Base-by-base conservation (phyloP, 2,888 invertebrate genomes). In the Leptinotarsa juncta region DNA sequence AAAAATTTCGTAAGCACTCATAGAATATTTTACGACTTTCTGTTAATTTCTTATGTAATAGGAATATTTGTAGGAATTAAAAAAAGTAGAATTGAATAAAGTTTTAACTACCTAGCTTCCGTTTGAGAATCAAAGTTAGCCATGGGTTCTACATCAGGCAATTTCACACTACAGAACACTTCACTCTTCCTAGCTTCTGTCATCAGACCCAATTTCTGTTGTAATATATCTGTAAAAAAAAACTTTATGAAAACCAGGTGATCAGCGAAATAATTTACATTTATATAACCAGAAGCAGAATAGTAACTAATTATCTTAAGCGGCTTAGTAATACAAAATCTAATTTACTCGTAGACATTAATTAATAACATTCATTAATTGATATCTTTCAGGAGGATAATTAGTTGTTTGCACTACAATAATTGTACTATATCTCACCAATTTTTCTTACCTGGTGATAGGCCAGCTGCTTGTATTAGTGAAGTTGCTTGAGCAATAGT, bases 401-500 rank as follows among this genome's bases (percentile, higher is more conserved):
- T 51, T 16, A 60, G n/a, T 42, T 16, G 48, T 70, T n/a, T 20
- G 32, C 53, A 67, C 12, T 32, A 32, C 7, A 32, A 32, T 7
- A 32, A 32, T 32, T 32, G 50, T 50, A 4, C n/a, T 51, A 51
- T 51, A 16, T 51, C 16, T 51, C 4, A 7, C 51, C 51, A 51
- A 42, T 3, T 16, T 26, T 49, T 67, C 51, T 74, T 77, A 87
- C 87, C 87, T 77, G 87, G 83, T 32, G 87, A 85, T 49, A 88
- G 77, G 18, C 88, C 87, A 49, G 93, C 93, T 53, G 91, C 91
- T 87, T 94, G 93, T 75, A 95, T 92, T 62, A 94, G 88, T 72
- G 92, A 93, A 2, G 94, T 93, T 20, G 95, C 95, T 86, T 94
- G 93, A n/a, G 93, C 93, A 78, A 95, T 92, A 16, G 94, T 94